Percentiles rank a stretch among this genome's conserved stretches.
Conservation (phyloP, 1,140 invertebrate genomes). For the Ceratitis capitata region DNA sequence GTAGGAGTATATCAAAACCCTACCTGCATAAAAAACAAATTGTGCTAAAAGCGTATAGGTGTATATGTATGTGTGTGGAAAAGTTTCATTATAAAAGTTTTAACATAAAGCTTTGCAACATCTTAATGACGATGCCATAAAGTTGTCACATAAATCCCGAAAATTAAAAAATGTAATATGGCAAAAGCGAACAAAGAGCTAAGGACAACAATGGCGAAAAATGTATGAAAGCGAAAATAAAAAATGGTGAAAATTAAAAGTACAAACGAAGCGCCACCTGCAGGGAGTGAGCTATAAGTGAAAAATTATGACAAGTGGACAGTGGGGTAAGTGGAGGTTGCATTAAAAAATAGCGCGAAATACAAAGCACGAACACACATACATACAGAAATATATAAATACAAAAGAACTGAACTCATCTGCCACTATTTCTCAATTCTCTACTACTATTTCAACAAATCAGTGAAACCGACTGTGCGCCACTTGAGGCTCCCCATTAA, state of each 20-base stretch:
- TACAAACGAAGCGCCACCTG: neutral
- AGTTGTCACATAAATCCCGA: conserved; percentile 24
- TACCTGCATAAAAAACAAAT: neutral
- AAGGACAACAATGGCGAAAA: neutral
- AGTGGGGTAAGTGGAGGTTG: too few species aligned
- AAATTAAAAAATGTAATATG: neutral
- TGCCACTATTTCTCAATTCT: neutral
- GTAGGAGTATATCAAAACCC: neutral
- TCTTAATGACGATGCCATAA: conserved; percentile 14
- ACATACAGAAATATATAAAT: neutral
- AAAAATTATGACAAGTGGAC: neutral
- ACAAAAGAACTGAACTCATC: neutral
- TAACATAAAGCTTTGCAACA: conserved; percentile 9
- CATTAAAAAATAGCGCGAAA: neutral
- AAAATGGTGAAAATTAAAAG: neutral
- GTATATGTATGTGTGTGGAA: neutral
- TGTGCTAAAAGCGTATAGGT: too few species aligned
- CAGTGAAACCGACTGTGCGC: neutral
- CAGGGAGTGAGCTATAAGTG: neutral
- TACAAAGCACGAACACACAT: too few species aligned
- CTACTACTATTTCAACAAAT: neutral
- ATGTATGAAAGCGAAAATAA: neutral
- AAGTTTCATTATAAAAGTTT: conserved; percentile 33
- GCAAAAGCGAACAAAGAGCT: neutral
- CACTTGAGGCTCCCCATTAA: neutral